These are phyloP conservation scores for Encarsia formosa DNA, from an alignment of 2,888 invertebrate species.

Conservation along the genomic window DNA sequence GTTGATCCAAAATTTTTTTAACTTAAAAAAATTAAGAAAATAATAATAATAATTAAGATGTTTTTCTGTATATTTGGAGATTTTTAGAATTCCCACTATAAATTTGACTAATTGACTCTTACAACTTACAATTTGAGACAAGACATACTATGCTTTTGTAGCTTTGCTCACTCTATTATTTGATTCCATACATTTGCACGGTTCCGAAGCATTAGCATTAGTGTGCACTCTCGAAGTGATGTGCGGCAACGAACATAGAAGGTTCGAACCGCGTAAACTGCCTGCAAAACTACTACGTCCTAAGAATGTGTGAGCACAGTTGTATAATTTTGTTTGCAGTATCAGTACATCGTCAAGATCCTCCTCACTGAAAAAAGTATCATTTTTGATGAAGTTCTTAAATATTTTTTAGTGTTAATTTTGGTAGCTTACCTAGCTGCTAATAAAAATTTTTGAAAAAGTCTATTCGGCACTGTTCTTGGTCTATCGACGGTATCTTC, in stretches of 20 bases:
- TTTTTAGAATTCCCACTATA: background rate
- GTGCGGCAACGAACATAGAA: slow-evolving; percentile 46
- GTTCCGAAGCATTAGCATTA: slow-evolving; percentile 44
- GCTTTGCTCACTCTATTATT: slow-evolving; percentile 41
- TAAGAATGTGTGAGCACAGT: slow-evolving; percentile 60
- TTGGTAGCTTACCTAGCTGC: slow-evolving; percentile 60
- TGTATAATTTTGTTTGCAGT: slow-evolving; percentile 58
- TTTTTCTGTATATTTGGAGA: background rate
- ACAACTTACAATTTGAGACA: background rate
- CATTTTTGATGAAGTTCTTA: no score
- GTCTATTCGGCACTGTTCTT: slow-evolving; percentile 55
- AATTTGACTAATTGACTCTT: background rate
- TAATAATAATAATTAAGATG: background rate
- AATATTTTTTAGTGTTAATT: no score
- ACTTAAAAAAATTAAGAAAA: background rate
- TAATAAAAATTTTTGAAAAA: slow-evolving; percentile 60
- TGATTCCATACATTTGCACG: slow-evolving; percentile 46
- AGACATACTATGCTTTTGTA: slow-evolving; percentile 38
- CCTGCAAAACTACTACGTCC: slow-evolving; percentile 56
- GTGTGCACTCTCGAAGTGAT: slow-evolving; percentile 48
- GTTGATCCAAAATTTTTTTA: background rate
- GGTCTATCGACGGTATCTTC: slow-evolving; percentile 67
- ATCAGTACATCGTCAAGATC: slow-evolving; percentile 71
- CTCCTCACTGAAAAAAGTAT: slow-evolving; percentile 60
- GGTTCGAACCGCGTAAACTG: slow-evolving; percentile 45